A percentile compares a stretch with the other conserved stretches of the same genome.
phyloP scores from a whole-genome alignment of 2,888 invertebrate genomes.

The Notodonta ziczac region DNA sequence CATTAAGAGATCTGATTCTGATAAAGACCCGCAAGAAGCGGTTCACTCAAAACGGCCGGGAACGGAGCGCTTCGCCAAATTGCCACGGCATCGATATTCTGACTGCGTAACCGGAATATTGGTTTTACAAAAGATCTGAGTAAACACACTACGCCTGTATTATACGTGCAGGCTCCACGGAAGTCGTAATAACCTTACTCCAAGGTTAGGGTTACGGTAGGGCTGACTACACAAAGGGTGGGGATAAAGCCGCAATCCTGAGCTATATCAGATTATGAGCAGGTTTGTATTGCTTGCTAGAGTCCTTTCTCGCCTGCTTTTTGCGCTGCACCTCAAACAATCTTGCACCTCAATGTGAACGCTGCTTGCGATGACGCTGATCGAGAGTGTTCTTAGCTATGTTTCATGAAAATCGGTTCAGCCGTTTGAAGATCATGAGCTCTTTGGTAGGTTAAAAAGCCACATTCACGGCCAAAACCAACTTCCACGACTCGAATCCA shows the following conservation, averaged over 20 bases:
- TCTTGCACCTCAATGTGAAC: no score
- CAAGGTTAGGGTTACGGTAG: background rate
- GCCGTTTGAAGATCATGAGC: no score
- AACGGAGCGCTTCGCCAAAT: background rate
- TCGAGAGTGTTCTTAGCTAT: no score
- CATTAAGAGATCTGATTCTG: background rate
- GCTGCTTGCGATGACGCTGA: no score
- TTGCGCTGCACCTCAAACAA: no score
- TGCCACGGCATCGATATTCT: constrained; percentile 2
- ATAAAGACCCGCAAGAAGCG: background rate
- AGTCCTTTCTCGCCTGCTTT: no score
- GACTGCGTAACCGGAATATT: background rate
- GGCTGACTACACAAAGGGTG: background rate
- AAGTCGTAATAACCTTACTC: background rate
- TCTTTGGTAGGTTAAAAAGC: no score
- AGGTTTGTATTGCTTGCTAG: no score
- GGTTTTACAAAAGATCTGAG: constrained; percentile 3
- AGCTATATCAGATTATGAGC: no score
- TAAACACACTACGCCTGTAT: background rate
- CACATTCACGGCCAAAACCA: no score
- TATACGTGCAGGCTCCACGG: background rate
- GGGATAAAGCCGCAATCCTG: background rate
- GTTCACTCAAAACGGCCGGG: background rate
- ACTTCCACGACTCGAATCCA: no score
- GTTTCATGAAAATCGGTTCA: no score